Conservation (phyloP, 2,113 vertebrate species). For the Motacilla alba region DNA sequence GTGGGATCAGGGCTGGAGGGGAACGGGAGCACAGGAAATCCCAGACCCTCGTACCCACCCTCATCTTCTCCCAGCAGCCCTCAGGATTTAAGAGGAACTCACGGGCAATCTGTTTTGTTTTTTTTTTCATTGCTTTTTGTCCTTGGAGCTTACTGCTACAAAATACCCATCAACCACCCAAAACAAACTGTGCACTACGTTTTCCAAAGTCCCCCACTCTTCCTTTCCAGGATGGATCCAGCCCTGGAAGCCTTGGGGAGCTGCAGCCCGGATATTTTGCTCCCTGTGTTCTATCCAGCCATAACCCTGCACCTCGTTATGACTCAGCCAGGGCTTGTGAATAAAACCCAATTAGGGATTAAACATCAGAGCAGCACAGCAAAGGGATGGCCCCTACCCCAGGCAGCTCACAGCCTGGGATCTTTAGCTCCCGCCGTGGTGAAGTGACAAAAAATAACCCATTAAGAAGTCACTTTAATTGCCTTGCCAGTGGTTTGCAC, state of each 20-base stretch:
- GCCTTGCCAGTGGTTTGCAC: background rate
- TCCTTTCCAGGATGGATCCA: background rate
- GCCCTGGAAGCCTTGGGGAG: background rate
- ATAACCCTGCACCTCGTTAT: rapidly evolving
- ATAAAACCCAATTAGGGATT: background rate
- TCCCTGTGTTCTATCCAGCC: rapidly evolving
- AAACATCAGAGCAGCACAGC: background rate
- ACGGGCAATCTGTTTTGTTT: rapidly evolving
- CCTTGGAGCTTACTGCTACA: background rate
- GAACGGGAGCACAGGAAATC: background rate
- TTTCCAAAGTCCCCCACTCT: background rate
- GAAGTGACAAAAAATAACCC: background rate
- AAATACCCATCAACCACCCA: background rate
- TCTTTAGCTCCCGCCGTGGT: background rate
- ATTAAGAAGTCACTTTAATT: background rate
- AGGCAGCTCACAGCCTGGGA: background rate
- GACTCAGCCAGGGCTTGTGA: background rate
- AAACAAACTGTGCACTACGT: background rate
- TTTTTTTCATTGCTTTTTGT: background rate
- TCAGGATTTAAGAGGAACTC: background rate
- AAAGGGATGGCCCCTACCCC: background rate
- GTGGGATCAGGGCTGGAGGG: rapidly evolving
- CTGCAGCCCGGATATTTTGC: background rate
- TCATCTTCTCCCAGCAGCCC: background rate
- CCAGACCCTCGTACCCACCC: rapidly evolving